Conservation (phyloP, 2,888 invertebrate species). For the Cancer borealis region DNA sequence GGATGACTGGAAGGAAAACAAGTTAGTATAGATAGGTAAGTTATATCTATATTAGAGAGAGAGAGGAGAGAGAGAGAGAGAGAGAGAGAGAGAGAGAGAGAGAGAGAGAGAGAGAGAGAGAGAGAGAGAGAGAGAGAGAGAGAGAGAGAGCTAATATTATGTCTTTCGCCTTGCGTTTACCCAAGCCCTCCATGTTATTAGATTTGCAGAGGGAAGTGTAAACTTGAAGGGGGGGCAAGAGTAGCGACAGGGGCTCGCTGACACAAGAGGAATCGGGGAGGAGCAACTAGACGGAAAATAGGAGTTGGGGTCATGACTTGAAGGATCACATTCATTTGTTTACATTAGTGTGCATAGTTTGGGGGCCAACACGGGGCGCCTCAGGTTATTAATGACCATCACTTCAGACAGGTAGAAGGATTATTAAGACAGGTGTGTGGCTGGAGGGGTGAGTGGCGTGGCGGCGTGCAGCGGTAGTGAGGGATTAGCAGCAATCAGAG, state of each 20-base stretch:
- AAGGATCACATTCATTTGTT: slow-evolving; percentile 35
- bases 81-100: background rate
- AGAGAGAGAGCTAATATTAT: slow-evolving; percentile 42
- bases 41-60: background rate
- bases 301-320: background rate
- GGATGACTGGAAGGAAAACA: background rate
- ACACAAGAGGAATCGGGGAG: background rate
- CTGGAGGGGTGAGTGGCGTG: background rate
- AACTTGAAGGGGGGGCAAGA: background rate
- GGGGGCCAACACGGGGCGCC: background rate
- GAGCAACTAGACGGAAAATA: background rate
- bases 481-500: slow-evolving; percentile 1
- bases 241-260: background rate
- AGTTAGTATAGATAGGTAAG: background rate
- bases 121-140: slow-evolving; percentile 43
- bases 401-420: background rate
- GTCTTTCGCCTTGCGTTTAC: slow-evolving; percentile 16
- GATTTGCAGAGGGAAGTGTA: background rate
- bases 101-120: slow-evolving; percentile 45
- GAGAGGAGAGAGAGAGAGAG: slow-evolving; percentile 4
- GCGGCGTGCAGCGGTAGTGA: background rate
- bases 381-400: background rate
- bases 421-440: slow-evolving; percentile 20
- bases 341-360: slow-evolving; percentile 26
- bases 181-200: slow-evolving; percentile 17